Evolutionary conservation across 1,140 invertebrate genomes (phyloP).

Genomic region (Metaphire vulgaris): DNA sequence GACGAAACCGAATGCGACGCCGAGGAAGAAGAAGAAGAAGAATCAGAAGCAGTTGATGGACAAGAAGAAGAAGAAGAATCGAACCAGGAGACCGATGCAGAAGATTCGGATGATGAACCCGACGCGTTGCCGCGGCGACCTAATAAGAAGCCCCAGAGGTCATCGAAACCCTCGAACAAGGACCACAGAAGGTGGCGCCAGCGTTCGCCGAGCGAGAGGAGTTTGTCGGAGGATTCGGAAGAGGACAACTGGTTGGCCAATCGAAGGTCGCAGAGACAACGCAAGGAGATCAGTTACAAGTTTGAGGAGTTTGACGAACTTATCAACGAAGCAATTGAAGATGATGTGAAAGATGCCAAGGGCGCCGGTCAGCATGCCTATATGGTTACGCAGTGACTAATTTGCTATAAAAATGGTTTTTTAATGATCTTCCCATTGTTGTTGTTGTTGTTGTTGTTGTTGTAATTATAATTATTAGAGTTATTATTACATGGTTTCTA

Average conservation of each 20-base stretch:
- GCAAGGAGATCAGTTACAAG: constrained; percentile 52
- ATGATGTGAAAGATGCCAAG: constrained; percentile 42
- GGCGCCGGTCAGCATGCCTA: constrained; percentile 31
- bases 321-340: constrained; percentile 72
- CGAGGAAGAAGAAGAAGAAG: background rate
- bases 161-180: background rate
- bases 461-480: no score
- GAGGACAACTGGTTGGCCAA: constrained; percentile 8
- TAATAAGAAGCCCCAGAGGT: background rate
- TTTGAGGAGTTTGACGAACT: constrained; percentile 89
- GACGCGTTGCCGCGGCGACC: background rate
- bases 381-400: constrained; percentile 33
- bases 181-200: background rate
- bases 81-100: background rate
- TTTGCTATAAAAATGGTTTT: no score
- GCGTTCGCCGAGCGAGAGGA: background rate
- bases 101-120: background rate
- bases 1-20: background rate
- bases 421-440: no score
- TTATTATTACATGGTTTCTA: no score
- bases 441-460: no score
- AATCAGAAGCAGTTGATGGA: background rate
- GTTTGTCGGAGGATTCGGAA: constrained; percentile 1
- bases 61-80: constrained; percentile 3
- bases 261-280: constrained; percentile 20